A percentile compares a stretch with the other conserved stretches of the same genome.
phyloP scores from a whole-genome alignment of 2,797 vertebrate genomes.

The Oreonectes daqikongensis region DNA sequence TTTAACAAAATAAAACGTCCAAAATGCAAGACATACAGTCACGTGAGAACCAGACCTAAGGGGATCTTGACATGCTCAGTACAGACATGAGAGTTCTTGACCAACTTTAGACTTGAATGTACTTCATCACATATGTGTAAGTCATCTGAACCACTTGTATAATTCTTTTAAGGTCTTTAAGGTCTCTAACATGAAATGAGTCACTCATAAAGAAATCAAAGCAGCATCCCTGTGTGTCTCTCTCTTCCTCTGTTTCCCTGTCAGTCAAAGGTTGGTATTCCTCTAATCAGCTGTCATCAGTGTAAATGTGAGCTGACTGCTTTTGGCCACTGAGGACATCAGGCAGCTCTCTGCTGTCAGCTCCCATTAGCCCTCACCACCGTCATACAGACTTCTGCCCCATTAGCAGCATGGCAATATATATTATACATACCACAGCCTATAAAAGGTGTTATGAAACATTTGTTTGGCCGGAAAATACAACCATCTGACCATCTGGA shows the following conservation, averaged over 20 bases:
- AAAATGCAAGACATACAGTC: too few species aligned
- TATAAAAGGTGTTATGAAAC: constrained; percentile 38
- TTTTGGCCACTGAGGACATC: constrained; percentile 69
- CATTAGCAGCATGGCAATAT: constrained; percentile 53
- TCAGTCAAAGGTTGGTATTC: constrained; percentile 37
- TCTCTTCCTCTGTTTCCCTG: constrained; percentile 30
- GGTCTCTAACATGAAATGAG: constrained; percentile 37
- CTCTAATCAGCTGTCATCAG: constrained; percentile 51
- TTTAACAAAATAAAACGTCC: too few species aligned
- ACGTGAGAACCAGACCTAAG: too few species aligned
- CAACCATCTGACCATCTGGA: constrained; percentile 17
- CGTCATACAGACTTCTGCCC: constrained; percentile 37
- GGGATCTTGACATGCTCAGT: too few species aligned
- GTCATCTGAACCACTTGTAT: too few species aligned
- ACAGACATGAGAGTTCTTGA: too few species aligned
- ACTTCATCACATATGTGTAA: too few species aligned
- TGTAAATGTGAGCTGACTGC: constrained; percentile 73
- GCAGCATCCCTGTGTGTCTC: constrained; percentile 25
- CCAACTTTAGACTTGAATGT: too few species aligned
- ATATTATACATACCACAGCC: constrained; percentile 49
- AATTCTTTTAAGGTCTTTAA: neutral
- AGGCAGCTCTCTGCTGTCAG: constrained; percentile 74
- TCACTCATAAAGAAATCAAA: constrained; percentile 50
- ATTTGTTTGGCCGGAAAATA: constrained; percentile 33
- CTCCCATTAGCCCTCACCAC: constrained; percentile 66